These are phyloP conservation scores for Drosophila multiciliata DNA, from an alignment of 2,888 invertebrate species.

Conservation along the genomic window DNA sequence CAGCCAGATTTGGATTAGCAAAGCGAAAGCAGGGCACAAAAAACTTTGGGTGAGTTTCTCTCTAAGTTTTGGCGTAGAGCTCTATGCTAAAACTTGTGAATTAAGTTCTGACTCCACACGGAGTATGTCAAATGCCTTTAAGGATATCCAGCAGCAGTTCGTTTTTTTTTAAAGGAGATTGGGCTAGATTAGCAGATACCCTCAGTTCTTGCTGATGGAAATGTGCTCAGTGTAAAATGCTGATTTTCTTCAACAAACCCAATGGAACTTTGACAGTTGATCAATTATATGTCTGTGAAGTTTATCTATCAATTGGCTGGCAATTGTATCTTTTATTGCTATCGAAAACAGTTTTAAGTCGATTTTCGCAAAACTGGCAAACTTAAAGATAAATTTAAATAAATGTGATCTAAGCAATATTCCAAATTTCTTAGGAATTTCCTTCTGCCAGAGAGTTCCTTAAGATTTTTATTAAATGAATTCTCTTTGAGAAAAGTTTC, in stretches of 20 bases:
- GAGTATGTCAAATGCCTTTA: conserved; percentile 1
- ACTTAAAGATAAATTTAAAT: background rate
- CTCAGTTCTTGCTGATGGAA: background rate
- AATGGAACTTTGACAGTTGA: background rate
- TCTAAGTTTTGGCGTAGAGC: conserved; percentile 38
- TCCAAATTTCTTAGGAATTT: background rate
- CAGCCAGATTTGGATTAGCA: conserved; percentile 21
- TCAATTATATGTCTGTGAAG: background rate
- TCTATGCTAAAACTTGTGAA: conserved; percentile 42
- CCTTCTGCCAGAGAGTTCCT: background rate
- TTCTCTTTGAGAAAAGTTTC: background rate
- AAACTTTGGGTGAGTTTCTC: background rate
- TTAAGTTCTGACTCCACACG: conserved; percentile 28
- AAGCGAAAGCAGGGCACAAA: background rate
- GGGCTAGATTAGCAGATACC: background rate
- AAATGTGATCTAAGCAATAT: background rate
- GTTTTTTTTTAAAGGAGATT: background rate
- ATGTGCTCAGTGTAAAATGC: background rate
- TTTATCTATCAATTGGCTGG: background rate
- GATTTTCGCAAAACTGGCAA: no score
- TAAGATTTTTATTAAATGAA: background rate
- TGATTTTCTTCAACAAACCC: background rate
- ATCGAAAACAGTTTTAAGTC: no score
- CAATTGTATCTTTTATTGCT: background rate
- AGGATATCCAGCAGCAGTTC: conserved; percentile 10